These are phyloP conservation scores for Metopia argyrocephala DNA, from an alignment of 2,888 invertebrate genomes.

Conservation along the genomic window DNA sequence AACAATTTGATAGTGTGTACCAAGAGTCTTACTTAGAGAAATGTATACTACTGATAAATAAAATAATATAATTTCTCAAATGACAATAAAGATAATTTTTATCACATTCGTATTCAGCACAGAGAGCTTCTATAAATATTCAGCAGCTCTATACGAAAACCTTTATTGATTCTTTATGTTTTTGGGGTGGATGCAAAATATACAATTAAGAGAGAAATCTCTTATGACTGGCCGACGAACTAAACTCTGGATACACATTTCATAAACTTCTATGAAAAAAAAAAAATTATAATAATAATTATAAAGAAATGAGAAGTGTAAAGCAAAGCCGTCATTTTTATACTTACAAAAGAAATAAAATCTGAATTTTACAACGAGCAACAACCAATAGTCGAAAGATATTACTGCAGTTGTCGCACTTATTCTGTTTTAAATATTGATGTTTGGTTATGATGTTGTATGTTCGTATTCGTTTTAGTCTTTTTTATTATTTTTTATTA, in stretches of 20 bases:
- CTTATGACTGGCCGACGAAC: background rate
- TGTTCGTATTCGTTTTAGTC: constrained; percentile 54
- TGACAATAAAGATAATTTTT: background rate
- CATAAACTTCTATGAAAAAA: constrained; percentile 29
- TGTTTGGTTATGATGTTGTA: constrained; percentile 44
- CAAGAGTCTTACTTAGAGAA: background rate
- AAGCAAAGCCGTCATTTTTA: constrained; percentile 16
- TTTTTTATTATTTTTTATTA: constrained; percentile 47
- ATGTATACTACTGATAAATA: background rate
- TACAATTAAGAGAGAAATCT: constrained; percentile 19
- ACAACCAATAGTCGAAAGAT: constrained; percentile 36
- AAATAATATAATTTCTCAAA: constrained; percentile 12
- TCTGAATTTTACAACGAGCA: constrained; percentile 29
- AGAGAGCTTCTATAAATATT: constrained; percentile 25
- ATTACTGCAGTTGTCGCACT: constrained; percentile 17
- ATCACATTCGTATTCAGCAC: constrained; percentile 22
- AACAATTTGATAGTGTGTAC: background rate
- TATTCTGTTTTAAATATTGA: constrained; percentile 45
- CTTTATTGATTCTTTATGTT: constrained; percentile 25
- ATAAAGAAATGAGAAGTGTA: constrained; percentile 16
- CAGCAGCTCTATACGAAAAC: background rate
- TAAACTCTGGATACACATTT: constrained; percentile 64
- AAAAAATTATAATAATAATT: constrained; percentile 20
- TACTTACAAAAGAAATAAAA: constrained; percentile 70
- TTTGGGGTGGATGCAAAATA: constrained; percentile 1